Evolutionary conservation across 2,113 vertebrate genomes (phyloP).

Genomic region (Atherinomorus stipes): DNA sequence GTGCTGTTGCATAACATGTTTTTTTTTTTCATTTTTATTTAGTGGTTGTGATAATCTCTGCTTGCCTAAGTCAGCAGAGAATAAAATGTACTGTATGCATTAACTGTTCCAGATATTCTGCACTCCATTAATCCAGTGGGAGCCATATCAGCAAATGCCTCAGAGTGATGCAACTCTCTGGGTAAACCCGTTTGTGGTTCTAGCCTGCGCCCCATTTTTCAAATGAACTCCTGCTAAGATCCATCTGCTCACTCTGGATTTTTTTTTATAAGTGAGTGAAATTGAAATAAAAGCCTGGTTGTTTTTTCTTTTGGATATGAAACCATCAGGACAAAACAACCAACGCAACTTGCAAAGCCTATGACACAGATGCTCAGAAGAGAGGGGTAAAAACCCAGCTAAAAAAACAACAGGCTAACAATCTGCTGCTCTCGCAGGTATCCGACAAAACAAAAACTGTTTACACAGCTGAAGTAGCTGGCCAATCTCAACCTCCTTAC

Average conservation of each 20-base stretch:
- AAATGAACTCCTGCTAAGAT: slow-evolving; percentile 33
- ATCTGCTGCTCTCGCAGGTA: slow-evolving; percentile 61
- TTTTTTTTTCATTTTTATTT: not conserved
- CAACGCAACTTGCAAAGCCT: slow-evolving; percentile 22
- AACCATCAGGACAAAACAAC: not conserved
- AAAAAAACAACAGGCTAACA: slow-evolving; percentile 67
- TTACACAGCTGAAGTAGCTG: slow-evolving; percentile 68
- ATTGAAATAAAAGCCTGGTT: not conserved
- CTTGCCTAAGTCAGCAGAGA: slow-evolving; percentile 41
- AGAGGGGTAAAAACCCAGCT: slow-evolving; percentile 45
- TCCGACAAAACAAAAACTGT: slow-evolving; percentile 55
- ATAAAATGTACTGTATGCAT: slow-evolving; percentile 55
- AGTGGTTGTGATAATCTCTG: slow-evolving; percentile 27
- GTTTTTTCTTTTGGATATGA: not conserved
- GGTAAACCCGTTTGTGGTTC: slow-evolving; percentile 20
- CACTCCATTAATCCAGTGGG: slow-evolving; percentile 56
- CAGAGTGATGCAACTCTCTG: slow-evolving; percentile 45
- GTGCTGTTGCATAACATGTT: slow-evolving; percentile 33
- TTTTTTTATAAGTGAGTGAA: not conserved
- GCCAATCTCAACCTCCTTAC: not conserved
- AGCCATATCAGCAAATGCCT: slow-evolving; percentile 42
- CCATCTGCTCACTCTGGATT: slow-evolving; percentile 31
- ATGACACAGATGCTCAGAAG: slow-evolving; percentile 16
- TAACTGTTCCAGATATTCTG: slow-evolving; percentile 57
- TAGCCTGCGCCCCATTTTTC: slow-evolving; percentile 7